phyloP scores from a whole-genome alignment of 2,797 vertebrate species.

The Halcyon leucocephala region DNA sequence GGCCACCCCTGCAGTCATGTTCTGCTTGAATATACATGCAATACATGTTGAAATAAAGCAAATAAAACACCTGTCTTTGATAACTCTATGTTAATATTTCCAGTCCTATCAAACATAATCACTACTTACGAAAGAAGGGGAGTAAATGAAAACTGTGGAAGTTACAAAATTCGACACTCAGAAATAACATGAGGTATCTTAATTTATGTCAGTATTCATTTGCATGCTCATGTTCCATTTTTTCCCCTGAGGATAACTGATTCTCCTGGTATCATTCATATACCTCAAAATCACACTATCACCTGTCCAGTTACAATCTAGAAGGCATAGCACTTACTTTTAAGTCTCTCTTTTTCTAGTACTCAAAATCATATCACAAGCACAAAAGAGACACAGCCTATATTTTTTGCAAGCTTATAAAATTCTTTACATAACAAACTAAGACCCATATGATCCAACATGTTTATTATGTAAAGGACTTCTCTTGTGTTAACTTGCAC shows the following conservation, averaged over 20 bases:
- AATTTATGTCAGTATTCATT: background rate
- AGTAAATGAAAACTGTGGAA: background rate
- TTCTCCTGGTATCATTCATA: background rate
- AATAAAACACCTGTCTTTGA: background rate
- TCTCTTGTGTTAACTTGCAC: background rate
- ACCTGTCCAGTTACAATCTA: background rate
- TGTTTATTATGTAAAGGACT: background rate
- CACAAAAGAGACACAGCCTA: background rate
- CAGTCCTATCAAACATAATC: background rate
- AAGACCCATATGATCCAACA: background rate
- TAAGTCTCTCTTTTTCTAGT: background rate
- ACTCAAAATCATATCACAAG: background rate
- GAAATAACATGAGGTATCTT: background rate
- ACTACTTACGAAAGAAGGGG: background rate
- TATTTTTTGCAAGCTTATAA: background rate
- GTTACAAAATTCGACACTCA: background rate
- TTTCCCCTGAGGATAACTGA: background rate
- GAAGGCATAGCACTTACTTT: background rate
- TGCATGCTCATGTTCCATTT: background rate
- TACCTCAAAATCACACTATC: background rate
- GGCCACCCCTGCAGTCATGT: rapidly evolving
- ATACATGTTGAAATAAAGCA: background rate
- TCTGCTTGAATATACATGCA: background rate
- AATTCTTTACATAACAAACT: background rate
- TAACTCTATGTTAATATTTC: background rate